phyloP scores from a whole-genome alignment of 2,797 vertebrate genomes.

The Syngnathus acus region DNA sequence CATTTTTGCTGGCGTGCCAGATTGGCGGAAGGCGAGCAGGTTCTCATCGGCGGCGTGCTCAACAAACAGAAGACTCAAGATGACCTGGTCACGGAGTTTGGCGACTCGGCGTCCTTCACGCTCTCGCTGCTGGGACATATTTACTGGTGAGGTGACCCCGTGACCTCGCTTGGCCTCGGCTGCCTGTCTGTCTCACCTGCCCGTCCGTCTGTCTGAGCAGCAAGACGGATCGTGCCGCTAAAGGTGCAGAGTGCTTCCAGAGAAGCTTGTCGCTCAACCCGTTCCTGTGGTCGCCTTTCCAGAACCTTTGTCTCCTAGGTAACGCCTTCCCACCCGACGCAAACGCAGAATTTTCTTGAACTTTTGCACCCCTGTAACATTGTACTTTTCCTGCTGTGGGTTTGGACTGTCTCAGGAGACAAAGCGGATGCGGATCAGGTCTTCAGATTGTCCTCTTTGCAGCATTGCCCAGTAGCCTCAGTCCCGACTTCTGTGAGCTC shows the following conservation, averaged over 20 bases:
- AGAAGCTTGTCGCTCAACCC: slow-evolving; percentile 97
- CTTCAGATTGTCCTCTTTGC: slow-evolving; percentile 90
- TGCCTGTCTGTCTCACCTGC: background rate
- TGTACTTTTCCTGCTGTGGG: background rate
- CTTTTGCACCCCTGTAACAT: background rate
- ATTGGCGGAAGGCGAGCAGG: slow-evolving; percentile 94
- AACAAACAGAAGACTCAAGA: slow-evolving; percentile 98
- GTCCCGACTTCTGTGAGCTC: slow-evolving; percentile 80
- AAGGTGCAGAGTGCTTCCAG: slow-evolving; percentile 98
- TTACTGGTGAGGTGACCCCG: slow-evolving; percentile 78
- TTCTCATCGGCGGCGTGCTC: slow-evolving; percentile 91
- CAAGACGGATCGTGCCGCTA: slow-evolving; percentile 94
- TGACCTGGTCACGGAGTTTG: slow-evolving; percentile 95
- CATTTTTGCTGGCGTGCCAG: slow-evolving; percentile 51
- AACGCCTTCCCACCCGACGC: slow-evolving; percentile 22
- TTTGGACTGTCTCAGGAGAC: slow-evolving; percentile 70
- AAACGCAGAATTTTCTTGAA: background rate
- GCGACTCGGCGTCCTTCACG: slow-evolving; percentile 93
- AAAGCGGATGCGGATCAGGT: slow-evolving; percentile 97
- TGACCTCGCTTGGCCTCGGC: background rate
- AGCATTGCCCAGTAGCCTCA: slow-evolving; percentile 76
- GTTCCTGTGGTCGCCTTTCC: slow-evolving; percentile 96
- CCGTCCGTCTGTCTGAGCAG: slow-evolving; percentile 53
- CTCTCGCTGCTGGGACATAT: slow-evolving; percentile 93
- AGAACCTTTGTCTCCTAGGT: slow-evolving; percentile 97